Base-by-base conservation (phyloP, 2,888 invertebrate genomes). In the Corbicula japonica region DNA sequence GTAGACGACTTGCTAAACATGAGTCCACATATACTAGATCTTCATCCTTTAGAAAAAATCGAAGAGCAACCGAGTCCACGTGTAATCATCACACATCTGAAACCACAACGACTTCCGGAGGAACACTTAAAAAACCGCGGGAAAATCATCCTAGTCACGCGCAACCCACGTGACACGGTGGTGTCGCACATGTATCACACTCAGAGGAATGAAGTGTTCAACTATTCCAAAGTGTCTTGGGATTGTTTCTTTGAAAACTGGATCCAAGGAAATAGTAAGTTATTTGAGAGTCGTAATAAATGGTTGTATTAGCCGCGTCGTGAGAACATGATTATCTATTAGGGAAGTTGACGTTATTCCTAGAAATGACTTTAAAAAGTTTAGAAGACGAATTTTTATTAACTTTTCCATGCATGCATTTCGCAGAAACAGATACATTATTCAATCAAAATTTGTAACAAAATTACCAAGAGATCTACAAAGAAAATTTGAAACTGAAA, bases 111-210 rank as follows among this genome's bases (percentile, higher is more conserved):
- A 38, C 52, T 71, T 30, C 71, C 71, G 30, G 38, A 35, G 8
- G 71, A 71, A 50, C 71, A 71, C 62, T 61, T 71, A 38, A 32
- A 71, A 71, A 62, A 60, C 18, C 21, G 61, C 50, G 71, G 71
- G 61, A 71, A 71, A 61, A 71, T 71, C 4, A 61, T 71, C 23
- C 60, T 71, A 21, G 12, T 71, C n/a, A 32, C 71, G 1, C 48
- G 71, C 8, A 71, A 71, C 50, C 71, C 71, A 30, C 71, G 71
- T 50, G 71, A 71, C 44, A 61, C 61, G 1, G 30, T 71, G 52
- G 71, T 71, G 26, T 50, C 71, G 8, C 61, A 71, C 32, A 62
- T 60, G 61, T 61, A 71, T 26, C 71, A 71, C 32, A 61, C 61
- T 18, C 60, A 61, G 34, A 61, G 61, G 12, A 41, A 52, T 26